Conservation (phyloP, 2,797 vertebrate species). For the Podargus strigoides region DNA sequence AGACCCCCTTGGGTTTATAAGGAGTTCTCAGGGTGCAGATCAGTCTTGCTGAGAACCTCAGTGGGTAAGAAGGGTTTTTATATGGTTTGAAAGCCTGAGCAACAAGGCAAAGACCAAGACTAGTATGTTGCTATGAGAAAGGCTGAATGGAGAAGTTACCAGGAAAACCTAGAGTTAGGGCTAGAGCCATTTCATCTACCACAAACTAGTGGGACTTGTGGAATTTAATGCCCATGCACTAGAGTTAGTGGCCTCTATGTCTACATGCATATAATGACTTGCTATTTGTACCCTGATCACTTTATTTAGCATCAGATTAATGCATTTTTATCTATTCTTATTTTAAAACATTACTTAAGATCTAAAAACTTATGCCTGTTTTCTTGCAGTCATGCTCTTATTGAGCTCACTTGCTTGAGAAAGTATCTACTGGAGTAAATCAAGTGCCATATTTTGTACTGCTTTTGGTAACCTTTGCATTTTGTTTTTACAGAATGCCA, state of each 20-base stretch:
- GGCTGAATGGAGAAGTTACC: background rate
- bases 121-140: background rate
- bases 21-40: background rate
- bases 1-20: background rate
- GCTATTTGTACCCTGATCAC: background rate
- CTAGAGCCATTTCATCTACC: background rate
- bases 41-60: background rate
- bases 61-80: background rate
- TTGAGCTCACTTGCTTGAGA: background rate
- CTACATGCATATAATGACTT: background rate
- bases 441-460: background rate
- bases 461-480: background rate
- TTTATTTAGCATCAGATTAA: background rate
- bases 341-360: background rate
- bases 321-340: background rate
- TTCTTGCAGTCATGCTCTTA: background rate
- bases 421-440: background rate
- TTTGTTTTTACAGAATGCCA: conserved; percentile 69
- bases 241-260: background rate
- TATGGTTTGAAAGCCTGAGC: background rate
- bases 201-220: background rate
- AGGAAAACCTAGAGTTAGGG: background rate
- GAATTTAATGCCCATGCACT: background rate
- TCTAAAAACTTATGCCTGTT: background rate
- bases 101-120: background rate